A percentile compares a stretch with the other conserved stretches of the same genome.
Evolutionary conservation across 2,888 invertebrate genomes (phyloP).

Genomic region (Crepidodera aurea): DNA sequence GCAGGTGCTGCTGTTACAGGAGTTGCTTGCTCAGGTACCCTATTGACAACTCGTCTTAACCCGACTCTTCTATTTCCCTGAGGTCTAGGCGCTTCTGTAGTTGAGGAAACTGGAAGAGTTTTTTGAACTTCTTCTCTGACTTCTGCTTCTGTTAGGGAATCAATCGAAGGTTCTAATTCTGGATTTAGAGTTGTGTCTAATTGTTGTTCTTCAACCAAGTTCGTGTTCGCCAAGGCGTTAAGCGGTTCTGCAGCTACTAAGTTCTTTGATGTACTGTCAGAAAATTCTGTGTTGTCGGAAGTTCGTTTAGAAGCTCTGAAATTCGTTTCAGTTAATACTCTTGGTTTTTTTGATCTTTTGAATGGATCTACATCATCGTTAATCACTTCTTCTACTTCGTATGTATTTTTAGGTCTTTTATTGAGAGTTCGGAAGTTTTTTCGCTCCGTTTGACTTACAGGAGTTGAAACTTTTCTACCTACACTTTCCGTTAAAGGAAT

Average conservation of each 20-base stretch:
- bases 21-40: conserved; percentile 30
- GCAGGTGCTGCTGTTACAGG: conserved; percentile 11
- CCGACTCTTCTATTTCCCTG: conserved; percentile 29
- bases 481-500: not conserved
- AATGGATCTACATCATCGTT: conserved; percentile 56
- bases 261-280: not conserved
- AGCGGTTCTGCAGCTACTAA: conserved; percentile 24
- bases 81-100: conserved; percentile 11
- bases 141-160: conserved; percentile 24
- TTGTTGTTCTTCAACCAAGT: conserved; percentile 34
- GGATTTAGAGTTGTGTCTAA: conserved; percentile 34
- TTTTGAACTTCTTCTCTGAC: conserved; percentile 16
- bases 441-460: conserved; percentile 15
- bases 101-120: conserved; percentile 16
- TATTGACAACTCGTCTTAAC: conserved; percentile 14
- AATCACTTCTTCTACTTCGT: conserved; percentile 58
- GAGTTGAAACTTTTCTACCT: conserved; percentile 18
- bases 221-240: conserved; percentile 28
- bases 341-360: conserved; percentile 44
- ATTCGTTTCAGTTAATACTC: conserved; percentile 54
- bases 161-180: conserved; percentile 34
- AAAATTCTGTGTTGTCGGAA: conserved; percentile 23
- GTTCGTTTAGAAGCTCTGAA: conserved; percentile 49
- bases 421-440: conserved; percentile 11
- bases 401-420: conserved; percentile 40